A percentile compares a stretch with the other conserved stretches of the same genome.
Conservation (phyloP, 2,113 vertebrate species). For the Gnathonemus echidnorhynchus region DNA sequence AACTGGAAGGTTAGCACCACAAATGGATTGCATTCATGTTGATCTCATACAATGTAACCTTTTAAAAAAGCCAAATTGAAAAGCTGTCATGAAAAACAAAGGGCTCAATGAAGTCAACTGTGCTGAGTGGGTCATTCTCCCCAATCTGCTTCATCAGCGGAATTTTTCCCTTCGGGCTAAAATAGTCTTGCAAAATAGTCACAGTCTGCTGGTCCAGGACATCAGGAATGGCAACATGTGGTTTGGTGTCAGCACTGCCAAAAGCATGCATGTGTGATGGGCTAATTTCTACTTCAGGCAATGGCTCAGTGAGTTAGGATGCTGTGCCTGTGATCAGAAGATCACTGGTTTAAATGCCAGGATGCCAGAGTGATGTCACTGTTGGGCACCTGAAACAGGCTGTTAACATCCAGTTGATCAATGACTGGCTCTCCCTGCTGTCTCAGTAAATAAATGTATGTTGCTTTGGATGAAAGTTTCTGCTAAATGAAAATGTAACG, state of each 20-base stretch:
- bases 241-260: background rate
- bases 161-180: conserved; percentile 13
- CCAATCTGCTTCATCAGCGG: conserved; percentile 26
- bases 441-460: background rate
- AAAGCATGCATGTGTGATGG: background rate
- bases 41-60: conserved; percentile 11
- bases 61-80: conserved; percentile 13
- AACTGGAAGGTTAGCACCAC: background rate
- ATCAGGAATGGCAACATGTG: background rate
- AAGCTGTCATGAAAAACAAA: conserved; percentile 25
- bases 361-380: background rate
- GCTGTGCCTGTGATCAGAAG: background rate
- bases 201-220: background rate
- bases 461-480: background rate
- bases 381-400: background rate
- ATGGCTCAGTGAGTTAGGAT: background rate
- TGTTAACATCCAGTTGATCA: background rate
- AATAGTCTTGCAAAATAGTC: background rate
- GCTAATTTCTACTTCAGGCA: background rate
- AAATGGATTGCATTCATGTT: background rate
- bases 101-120: conserved; percentile 5
- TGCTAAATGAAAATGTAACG: background rate
- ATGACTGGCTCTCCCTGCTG: background rate
- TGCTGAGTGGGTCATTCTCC: conserved; percentile 30
- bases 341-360: background rate